These are phyloP conservation scores for Drosophila mojavensis DNA, from an alignment of 1,140 invertebrate genomes.

Conservation along the genomic window DNA sequence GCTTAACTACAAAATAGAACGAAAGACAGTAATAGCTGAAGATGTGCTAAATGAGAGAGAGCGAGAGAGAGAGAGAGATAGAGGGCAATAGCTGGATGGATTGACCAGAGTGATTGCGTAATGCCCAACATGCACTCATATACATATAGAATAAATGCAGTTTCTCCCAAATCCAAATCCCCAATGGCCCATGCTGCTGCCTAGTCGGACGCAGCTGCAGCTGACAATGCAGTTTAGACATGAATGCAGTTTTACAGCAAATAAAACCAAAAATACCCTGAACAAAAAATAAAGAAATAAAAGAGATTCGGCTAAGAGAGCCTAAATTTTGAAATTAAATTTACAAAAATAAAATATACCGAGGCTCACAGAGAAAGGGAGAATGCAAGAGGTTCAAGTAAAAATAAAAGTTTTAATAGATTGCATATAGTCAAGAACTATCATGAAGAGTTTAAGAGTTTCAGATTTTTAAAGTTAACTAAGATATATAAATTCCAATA, in stretches of 20 bases:
- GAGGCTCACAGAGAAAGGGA: too few species aligned
- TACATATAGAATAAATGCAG: background rate
- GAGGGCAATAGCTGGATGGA: background rate
- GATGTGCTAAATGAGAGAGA: background rate
- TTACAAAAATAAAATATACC: too few species aligned
- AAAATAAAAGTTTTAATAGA: too few species aligned
- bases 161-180: background rate
- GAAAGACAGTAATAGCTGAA: background rate
- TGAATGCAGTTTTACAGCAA: background rate
- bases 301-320: background rate
- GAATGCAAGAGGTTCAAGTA: too few species aligned
- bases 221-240: slow-evolving; percentile 35
- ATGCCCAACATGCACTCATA: background rate
- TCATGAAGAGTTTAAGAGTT: too few species aligned
- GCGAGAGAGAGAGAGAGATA: background rate
- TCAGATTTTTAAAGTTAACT: too few species aligned
- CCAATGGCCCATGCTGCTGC: background rate
- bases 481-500: too few species aligned
- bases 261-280: background rate
- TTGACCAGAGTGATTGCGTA: background rate
- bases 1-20: too few species aligned
- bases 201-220: slow-evolving; percentile 21
- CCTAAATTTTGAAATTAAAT: too few species aligned
- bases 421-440: too few species aligned
- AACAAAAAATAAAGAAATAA: background rate